Base-by-base conservation (phyloP, 1,140 invertebrate genomes). In the Eupristina koningsbergeri region DNA sequence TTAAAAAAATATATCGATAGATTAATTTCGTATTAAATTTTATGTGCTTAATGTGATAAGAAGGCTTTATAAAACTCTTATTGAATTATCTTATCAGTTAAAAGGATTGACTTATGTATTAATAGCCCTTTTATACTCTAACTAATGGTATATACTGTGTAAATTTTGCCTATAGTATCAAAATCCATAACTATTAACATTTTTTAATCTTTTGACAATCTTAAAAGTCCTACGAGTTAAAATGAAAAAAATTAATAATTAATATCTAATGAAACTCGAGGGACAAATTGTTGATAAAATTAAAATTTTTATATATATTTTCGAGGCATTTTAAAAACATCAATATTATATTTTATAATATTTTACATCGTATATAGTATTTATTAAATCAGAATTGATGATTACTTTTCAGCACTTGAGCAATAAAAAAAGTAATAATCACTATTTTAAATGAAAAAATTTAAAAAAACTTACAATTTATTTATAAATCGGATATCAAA, bases 201-300 rank as follows among this genome's bases (percentile, higher is more conserved):
- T 71, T 71, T 41, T 8, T 36, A 36, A 41, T 71, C 67, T 71
- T 71, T 71, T 13, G 17, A n/a, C 41, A 71, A 71, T 71, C 67
- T 41, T 36, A 41, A 31, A 34, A 41, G 22, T 13, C 3, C 39
- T n/a, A 11, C n/a, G 26, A 71, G 0, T 0, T 11, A 71, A 11
- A 7, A 9, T 71, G 29, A 39, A 9, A 11, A 45, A 45, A 45
- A 45, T 7, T 45, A 19, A 15, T 41, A 41, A 71, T 71, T 36
- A n/a, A n/a, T n/a, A n/a, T n/a, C n/a, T n/a, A n/a, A n/a, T n/a
- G n/a, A n/a, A n/a, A n/a, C n/a, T n/a, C n/a, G n/a, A n/a, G n/a
- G n/a, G n/a, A n/a, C n/a, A n/a, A n/a, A n/a, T n/a, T n/a, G n/a
- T n/a, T n/a, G n/a, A n/a, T n/a, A n/a, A n/a, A n/a, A n/a, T n/a